Evolutionary conservation across 1,140 invertebrate species (phyloP).

Genomic region (Chlorops oryzae): DNA sequence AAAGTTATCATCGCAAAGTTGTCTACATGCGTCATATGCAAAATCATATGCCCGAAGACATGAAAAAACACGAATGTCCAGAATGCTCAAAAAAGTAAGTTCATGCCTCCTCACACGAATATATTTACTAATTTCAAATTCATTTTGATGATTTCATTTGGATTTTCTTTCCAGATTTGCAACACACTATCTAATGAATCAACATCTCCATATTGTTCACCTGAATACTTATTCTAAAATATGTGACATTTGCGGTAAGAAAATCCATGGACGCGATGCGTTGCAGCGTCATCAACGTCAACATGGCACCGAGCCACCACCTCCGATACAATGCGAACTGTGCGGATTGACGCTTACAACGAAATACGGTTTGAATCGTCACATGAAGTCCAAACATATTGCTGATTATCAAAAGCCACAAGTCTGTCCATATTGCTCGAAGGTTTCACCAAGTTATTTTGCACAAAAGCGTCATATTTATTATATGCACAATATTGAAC

Average conservation of each 20-base stretch:
- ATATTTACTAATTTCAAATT: too few relatives aligned
- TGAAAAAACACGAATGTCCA: too few relatives aligned
- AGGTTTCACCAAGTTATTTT: constrained; percentile 32
- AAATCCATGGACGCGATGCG: constrained; percentile 25
- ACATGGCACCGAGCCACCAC: constrained; percentile 16
- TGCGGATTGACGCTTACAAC: constrained; percentile 34
- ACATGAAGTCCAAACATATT: constrained; percentile 39
- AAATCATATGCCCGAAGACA: too few relatives aligned
- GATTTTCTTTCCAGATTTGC: too few relatives aligned
- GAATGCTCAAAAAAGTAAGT: too few relatives aligned
- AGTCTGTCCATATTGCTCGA: constrained; percentile 29
- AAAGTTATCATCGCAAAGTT: too few relatives aligned
- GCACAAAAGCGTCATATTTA: constrained; percentile 34
- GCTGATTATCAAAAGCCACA: constrained; percentile 30
- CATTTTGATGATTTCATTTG: too few relatives aligned
- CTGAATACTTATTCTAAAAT: constrained; percentile 36
- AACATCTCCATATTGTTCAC: constrained; percentile 35
- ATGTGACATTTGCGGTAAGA: constrained; percentile 41
- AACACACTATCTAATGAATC: constrained; percentile 31
- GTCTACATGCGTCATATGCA: too few relatives aligned
- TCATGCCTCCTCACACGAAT: too few relatives aligned
- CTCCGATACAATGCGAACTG: constrained; percentile 28
- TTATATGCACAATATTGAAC: constrained; percentile 30
- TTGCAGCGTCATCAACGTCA: constrained; percentile 33
- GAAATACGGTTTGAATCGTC: constrained; percentile 32